Base-by-base conservation (phyloP, 1,140 invertebrate species). In the Hylaeus volcanicus region DNA sequence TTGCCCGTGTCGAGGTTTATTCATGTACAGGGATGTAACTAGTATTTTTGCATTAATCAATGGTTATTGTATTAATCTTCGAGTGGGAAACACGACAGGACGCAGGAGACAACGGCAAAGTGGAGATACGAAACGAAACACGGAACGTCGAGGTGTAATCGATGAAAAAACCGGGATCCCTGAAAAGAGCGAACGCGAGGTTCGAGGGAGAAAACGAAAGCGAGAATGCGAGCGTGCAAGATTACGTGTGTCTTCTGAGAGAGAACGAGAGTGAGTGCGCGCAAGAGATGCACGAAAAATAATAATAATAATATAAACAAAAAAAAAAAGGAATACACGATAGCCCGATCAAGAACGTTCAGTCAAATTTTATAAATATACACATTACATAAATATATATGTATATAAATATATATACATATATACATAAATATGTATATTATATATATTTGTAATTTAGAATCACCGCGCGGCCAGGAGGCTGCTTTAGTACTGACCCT, bases 21-120 rank as follows among this genome's bases (percentile, higher is more conserved):
- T 91, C 91, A 88, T 92, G 92, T 92, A 93, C 91, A 92, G 91
- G 91, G 88, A 93, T 92, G 90, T 88, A 91, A 92, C 87, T 92
- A 92, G 91, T 92, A 93, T 93, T 93, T 92, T 93, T 93, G 90
- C 92, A 93, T 90, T 84, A 73, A 83, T 69, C 41, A 26, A 78
- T 43, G 39, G 70, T 78, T 89, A 91, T 82, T 78, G 9, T 51
- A 86, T 81, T 85, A 81, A 85, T 86, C 68, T 41, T 51, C 51
- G 56, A 37, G 26, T 26, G 26, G 45, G 51, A 14, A 51, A 11
- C 37, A 45, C 26, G 8, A 64, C 15, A 48, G 12, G 15, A 26
- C 3, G 48, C 9, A 11, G 39, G 48, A 12, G 55, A 77, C 64
- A 12, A 73, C 51, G 51, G 1, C 9, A 15, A 12, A 48, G 45